phyloP scores from a whole-genome alignment of 2,888 invertebrate genomes.

The Artemia sinica region DNA sequence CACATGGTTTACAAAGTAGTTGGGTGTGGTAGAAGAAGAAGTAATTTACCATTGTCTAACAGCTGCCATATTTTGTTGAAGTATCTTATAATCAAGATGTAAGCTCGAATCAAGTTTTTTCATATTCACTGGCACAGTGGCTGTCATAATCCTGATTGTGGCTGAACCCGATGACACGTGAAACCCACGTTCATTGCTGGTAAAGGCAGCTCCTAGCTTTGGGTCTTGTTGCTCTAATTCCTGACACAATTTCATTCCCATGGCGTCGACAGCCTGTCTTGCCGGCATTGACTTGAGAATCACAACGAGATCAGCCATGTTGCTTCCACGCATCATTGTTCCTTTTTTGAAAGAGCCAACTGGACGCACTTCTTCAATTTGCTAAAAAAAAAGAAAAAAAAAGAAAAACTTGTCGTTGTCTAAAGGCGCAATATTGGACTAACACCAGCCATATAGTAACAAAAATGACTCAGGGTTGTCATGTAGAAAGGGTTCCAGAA shows the following conservation, averaged over 20 bases:
- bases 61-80: slow-evolving; percentile 76
- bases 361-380: slow-evolving; percentile 82
- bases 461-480: too few relatives aligned
- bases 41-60: slow-evolving; percentile 54
- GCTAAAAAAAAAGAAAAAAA: too few relatives aligned
- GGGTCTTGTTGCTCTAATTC: slow-evolving; percentile 51
- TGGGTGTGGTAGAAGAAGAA: neutral
- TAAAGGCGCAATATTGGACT: too few relatives aligned
- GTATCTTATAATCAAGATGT: slow-evolving; percentile 48
- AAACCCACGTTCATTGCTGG: slow-evolving; percentile 17
- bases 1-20: neutral
- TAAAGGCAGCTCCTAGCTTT: slow-evolving; percentile 29
- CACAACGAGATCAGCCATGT: slow-evolving; percentile 88
- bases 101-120: slow-evolving; percentile 77
- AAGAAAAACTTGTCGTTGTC: too few relatives aligned
- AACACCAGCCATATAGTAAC: too few relatives aligned
- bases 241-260: slow-evolving; percentile 68
- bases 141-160: slow-evolving; percentile 71
- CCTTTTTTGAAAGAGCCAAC: slow-evolving; percentile 97
- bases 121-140: slow-evolving; percentile 83
- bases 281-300: slow-evolving; percentile 90
- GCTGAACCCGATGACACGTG: slow-evolving; percentile 42
- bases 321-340: slow-evolving; percentile 86
- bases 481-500: too few relatives aligned
- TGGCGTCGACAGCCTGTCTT: slow-evolving; percentile 78